Conservation (phyloP, 2,888 invertebrate species). For the Rugalucina vietnamica region DNA sequence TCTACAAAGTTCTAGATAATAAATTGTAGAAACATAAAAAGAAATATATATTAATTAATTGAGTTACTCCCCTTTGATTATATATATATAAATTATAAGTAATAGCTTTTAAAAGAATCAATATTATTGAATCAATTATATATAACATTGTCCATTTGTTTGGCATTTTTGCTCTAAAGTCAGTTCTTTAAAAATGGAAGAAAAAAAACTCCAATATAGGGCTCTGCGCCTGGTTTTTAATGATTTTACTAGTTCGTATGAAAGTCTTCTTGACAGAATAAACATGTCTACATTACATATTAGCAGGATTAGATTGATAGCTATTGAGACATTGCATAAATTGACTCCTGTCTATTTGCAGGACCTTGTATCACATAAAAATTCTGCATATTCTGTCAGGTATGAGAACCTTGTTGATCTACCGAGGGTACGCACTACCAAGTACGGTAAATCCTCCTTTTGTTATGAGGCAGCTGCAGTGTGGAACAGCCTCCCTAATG, state of each 20-base stretch:
- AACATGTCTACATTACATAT: background rate
- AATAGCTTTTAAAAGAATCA: too few species aligned
- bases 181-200: background rate
- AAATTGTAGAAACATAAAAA: too few species aligned
- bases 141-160: background rate
- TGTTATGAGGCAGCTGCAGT: too few species aligned
- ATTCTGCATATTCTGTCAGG: background rate
- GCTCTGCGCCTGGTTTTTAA: background rate
- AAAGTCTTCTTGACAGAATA: background rate
- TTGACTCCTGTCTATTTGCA: background rate
- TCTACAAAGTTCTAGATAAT: too few species aligned
- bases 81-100: too few species aligned
- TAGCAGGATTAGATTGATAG: background rate
- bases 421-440: background rate
- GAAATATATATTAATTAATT: too few species aligned
- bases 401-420: background rate
- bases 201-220: background rate
- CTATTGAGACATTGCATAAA: background rate
- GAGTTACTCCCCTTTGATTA: too few species aligned
- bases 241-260: background rate
- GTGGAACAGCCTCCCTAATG: too few species aligned
- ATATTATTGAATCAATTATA: too few species aligned
- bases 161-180: background rate
- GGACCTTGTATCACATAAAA: background rate
- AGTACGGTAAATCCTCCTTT: too few species aligned